Percentiles rank a stretch among this genome's conserved stretches.
Evolutionary conservation across 2,888 invertebrate genomes (phyloP).

Genomic region (Brachylomia viminalis): DNA sequence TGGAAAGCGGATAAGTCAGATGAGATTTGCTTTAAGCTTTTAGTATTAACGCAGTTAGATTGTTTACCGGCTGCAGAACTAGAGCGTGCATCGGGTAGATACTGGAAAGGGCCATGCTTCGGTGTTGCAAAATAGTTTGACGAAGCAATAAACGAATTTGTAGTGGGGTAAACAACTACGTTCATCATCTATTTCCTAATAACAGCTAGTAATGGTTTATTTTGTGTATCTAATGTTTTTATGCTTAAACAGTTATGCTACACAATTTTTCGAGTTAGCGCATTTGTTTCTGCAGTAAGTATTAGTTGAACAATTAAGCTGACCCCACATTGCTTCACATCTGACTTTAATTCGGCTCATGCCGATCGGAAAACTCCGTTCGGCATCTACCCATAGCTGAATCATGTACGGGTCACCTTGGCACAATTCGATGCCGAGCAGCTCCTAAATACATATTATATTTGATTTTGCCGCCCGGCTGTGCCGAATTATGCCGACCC

Average conservation of each 20-base stretch:
- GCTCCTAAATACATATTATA: too few species aligned
- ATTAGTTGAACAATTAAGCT: too few species aligned
- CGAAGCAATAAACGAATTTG: neutral
- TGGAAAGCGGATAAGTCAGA: conserved; percentile 76
- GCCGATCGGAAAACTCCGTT: neutral
- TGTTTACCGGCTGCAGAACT: conserved; percentile 65
- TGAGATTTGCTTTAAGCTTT: conserved; percentile 76
- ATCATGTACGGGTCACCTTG: neutral
- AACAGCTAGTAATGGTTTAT: neutral
- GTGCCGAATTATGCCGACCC: too few species aligned
- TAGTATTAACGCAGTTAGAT: conserved; percentile 76
- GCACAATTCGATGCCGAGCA: neutral
- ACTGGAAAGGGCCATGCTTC: conserved; percentile 21
- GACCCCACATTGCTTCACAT: too few species aligned
- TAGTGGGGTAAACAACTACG: neutral
- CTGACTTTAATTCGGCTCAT: neutral
- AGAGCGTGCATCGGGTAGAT: conserved; percentile 12
- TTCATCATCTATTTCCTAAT: neutral
- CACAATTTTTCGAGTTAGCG: too few species aligned
- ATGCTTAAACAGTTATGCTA: neutral
- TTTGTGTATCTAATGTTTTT: neutral
- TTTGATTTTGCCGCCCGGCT: neutral
- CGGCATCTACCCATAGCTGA: neutral
- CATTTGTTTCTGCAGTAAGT: neutral
- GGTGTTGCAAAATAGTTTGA: neutral